Evolutionary conservation across 2,888 invertebrate genomes (phyloP), one percentile per base, ranked within the genome.

Genomic region (Leptinotarsa peninsularis): DNA sequence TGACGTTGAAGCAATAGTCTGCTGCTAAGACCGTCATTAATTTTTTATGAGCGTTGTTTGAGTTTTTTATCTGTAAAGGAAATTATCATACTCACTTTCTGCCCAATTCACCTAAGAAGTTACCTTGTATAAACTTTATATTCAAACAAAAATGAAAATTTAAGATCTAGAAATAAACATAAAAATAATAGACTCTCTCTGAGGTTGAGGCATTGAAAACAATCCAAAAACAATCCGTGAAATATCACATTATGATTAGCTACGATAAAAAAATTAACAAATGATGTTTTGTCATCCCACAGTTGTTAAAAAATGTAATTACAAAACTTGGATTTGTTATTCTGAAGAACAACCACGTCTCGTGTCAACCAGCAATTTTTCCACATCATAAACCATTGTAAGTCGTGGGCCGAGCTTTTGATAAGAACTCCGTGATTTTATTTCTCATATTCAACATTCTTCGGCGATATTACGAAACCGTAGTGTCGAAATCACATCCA

Each of bases 401-500:
- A 14, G 43, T 60, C 67, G 72, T 75, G 66, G 75, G 75, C 49
- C 66, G 72, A 54, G 58, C 43, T 52, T 68, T 68, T 66, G 72
- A 75, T 75, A 75, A 75, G 72, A 17, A 17, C 63, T 63, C 52
- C 49, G 49, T 58, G 49, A 58, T 71, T 75, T 75, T 63, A 63
- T 63, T 60, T 63, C 72, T 72, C 68, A 72, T 72, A 72, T 75
- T 72, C 60, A 43, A 66, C 27, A 73, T 73, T 69, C 73, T 69
- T 69, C 52, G 10, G 68, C 17, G 68, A 63, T 60, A 43, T 73
- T 73, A 73, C 69, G 73, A 73, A 73, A 73, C 13, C 10, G 5
- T 17, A 33, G 43, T 63, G 63, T 63, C 63, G 63, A 63, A 63
- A 63, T 63, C 43, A 63, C 63, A 63, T 63, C 63, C n/a, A 63